Percentiles rank a stretch among this genome's conserved stretches.
phyloP scores from a whole-genome alignment of 2,797 vertebrate genomes.

The Amphiprion clarkii region DNA sequence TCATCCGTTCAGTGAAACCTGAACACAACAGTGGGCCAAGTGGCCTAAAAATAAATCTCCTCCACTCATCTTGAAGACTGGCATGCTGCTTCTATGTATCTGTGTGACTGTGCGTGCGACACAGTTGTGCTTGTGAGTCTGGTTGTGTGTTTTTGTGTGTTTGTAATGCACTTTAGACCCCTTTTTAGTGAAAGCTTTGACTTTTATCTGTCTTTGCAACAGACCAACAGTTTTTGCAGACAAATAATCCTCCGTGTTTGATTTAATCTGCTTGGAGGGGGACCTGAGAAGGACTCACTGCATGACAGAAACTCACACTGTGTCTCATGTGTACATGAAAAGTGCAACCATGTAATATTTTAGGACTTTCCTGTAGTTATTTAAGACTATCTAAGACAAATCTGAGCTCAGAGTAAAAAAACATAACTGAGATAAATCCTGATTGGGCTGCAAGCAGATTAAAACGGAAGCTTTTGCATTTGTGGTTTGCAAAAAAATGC shows the following conservation, averaged over 20 bases:
- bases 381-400: conserved; percentile 18
- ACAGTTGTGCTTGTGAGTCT: conserved; percentile 14
- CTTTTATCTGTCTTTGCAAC: conserved; percentile 21
- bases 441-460: conserved; percentile 48
- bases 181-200: conserved; percentile 57
- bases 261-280: conserved; percentile 52
- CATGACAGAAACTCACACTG: conserved; percentile 15
- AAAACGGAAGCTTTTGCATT: conserved; percentile 25
- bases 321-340: conserved; percentile 4
- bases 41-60: conserved; percentile 83
- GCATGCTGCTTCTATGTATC: conserved; percentile 58
- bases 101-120: conserved; percentile 26
- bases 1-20: conserved; percentile 80
- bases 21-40: conserved; percentile 74
- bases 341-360: conserved; percentile 6
- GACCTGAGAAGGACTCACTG: conserved; percentile 15
- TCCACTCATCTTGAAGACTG: conserved; percentile 73
- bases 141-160: conserved; percentile 19
- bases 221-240: conserved; percentile 47
- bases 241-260: conserved; percentile 54
- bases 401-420: background rate
- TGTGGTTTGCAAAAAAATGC: background rate
- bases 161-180: conserved; percentile 56
- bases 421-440: conserved; percentile 15
- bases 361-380: conserved; percentile 1